Conservation (phyloP, 2,888 invertebrate genomes). For the Gortyna flavago region DNA sequence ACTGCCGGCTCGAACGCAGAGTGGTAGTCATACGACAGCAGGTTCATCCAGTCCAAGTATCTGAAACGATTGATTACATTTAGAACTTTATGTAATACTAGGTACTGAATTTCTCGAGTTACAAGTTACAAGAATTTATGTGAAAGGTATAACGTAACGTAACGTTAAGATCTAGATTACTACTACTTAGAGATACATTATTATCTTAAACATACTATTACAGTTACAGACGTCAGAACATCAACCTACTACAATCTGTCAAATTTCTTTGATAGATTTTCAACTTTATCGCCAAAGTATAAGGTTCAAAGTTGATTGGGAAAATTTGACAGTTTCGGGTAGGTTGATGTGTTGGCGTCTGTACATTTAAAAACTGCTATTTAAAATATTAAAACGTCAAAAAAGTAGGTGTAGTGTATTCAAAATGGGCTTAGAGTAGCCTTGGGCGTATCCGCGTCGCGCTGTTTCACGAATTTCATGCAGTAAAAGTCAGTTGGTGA, state of each 20-base stretch:
- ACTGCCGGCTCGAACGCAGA: constrained; percentile 97
- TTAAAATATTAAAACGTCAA: no score
- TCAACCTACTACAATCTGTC: no score
- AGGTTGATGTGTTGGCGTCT: no score
- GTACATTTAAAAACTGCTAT: no score
- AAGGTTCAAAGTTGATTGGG: no score
- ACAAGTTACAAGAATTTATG: neutral
- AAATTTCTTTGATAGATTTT: no score
- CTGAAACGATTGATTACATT: constrained; percentile 78
- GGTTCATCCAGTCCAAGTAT: constrained; percentile 97
- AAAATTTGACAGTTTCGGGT: no score
- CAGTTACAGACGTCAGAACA: no score
- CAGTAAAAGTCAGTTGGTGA: constrained; percentile 21
- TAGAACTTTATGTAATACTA: neutral
- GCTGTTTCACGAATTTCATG: constrained; percentile 6
- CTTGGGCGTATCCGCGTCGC: constrained; percentile 16
- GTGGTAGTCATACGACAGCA: constrained; percentile 97
- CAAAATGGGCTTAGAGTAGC: neutral
- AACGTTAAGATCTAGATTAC: neutral
- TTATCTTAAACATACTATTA: no score
- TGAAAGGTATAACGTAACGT: neutral
- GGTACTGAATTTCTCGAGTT: neutral
- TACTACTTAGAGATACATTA: neutral
- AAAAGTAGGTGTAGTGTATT: neutral
- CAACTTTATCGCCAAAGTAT: no score